Percentiles rank a stretch among this genome's conserved stretches.
Evolutionary conservation across 1,140 invertebrate species (phyloP).

Genomic region (Zaprionus davidi): DNA sequence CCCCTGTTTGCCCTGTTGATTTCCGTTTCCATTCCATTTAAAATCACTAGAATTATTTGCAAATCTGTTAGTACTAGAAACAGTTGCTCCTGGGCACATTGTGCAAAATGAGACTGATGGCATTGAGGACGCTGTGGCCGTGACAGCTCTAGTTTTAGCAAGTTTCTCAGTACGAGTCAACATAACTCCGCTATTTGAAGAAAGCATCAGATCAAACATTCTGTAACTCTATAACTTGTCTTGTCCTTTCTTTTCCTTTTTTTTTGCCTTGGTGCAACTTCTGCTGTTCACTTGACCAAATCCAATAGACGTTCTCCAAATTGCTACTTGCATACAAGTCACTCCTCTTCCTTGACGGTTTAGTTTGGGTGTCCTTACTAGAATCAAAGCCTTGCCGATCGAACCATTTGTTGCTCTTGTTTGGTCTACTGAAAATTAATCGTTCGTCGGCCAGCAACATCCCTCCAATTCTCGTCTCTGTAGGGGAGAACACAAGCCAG

Average conservation of each 20-base stretch:
- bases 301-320: neutral
- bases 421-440: slow-evolving; percentile 22
- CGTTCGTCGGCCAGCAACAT: slow-evolving; percentile 31
- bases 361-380: neutral
- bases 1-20: neutral
- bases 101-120: neutral
- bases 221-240: neutral
- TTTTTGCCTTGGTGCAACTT: neutral
- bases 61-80: neutral
- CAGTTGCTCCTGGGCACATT: neutral
- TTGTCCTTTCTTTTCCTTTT: neutral
- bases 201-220: neutral
- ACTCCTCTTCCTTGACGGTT: neutral
- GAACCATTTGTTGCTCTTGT: slow-evolving; percentile 24
- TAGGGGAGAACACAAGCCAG: slow-evolving; percentile 7
- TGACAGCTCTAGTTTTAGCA: neutral
- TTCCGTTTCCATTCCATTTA: neutral
- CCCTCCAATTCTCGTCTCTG: slow-evolving; percentile 39
- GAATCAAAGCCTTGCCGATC: slow-evolving; percentile 1
- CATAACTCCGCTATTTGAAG: neutral
- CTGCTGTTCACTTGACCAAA: neutral
- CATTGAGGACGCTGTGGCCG: neutral
- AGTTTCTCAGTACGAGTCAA: neutral
- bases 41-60: neutral
- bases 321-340: neutral